Evolutionary conservation across 2,797 vertebrate genomes (phyloP).

Genomic region (Telmatherina bonti): DNA sequence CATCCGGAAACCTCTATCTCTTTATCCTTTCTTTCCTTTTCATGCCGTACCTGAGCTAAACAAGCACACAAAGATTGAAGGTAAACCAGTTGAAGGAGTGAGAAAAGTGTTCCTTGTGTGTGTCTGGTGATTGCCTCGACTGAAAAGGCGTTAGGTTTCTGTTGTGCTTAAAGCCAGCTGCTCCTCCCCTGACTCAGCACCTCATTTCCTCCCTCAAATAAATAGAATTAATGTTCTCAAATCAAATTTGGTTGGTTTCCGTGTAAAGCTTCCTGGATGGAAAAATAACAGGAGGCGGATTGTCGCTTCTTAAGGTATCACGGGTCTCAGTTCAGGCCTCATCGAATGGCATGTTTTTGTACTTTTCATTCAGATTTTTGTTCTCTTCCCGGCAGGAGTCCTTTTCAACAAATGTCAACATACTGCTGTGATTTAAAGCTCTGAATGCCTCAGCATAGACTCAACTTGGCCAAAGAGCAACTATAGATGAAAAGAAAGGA

Average conservation of each 20-base stretch:
- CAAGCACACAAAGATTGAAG: slow-evolving; percentile 61
- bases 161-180: slow-evolving; percentile 61
- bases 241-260: slow-evolving; percentile 67
- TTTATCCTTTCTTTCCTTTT: slow-evolving; percentile 39
- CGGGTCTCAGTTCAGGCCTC: slow-evolving; percentile 34
- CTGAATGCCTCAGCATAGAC: slow-evolving; percentile 12
- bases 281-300: slow-evolving; percentile 68
- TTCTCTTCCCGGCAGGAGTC: slow-evolving; percentile 29
- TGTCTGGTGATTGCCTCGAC: slow-evolving; percentile 54
- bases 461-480: slow-evolving; percentile 16
- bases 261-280: slow-evolving; percentile 62
- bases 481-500: slow-evolving; percentile 25
- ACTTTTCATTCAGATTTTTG: slow-evolving; percentile 51
- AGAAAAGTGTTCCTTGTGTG: slow-evolving; percentile 68
- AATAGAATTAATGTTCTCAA: slow-evolving; percentile 74
- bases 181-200: slow-evolving; percentile 68
- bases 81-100: slow-evolving; percentile 52
- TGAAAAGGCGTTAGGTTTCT: slow-evolving; percentile 73
- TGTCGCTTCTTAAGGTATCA: slow-evolving; percentile 50
- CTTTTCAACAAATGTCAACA: slow-evolving; percentile 43
- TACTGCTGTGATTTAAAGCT: slow-evolving; percentile 47
- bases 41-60: slow-evolving; percentile 60
- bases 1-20: slow-evolving; percentile 39
- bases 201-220: slow-evolving; percentile 77
- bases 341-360: slow-evolving; percentile 37